Base-by-base conservation (phyloP, 1,140 invertebrate species). In the Anadara kagoshimensis region DNA sequence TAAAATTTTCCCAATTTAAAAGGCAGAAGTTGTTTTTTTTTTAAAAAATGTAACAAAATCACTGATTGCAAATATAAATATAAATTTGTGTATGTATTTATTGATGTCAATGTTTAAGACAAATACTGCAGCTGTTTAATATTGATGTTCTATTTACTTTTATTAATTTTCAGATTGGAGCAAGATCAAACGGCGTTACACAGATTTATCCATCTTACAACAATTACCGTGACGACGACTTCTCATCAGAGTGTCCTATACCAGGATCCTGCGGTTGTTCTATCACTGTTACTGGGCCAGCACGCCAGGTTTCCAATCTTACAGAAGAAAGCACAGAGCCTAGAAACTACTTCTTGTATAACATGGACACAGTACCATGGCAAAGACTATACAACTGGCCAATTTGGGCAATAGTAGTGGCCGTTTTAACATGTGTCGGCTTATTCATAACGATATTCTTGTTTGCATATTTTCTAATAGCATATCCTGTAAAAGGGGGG, bases 401-500 rank as follows among this genome's bases (percentile, higher is more conserved):
- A 47, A 70, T 87, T 11, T 87, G 85, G 85, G 84, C 85, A 1
- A 86, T 90, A 36, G 83, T 85, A 1, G 71, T 89, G 20, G 87
- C 87, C 5, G 78, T 90, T 10, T 76, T 89, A 0, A 87, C 87
- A 0, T 71, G 82, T 43, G 57, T 89, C 1, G 89, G 89, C 1
- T 80, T 89, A 3, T 51, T 89, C 0, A 63, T 89, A 7, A 83
- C 86, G 0, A 56, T 90, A 12, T 78, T 90, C 20, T 83, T 89
- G 24, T 88, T 89, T 56, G 67, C 89, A 24, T 91, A 90, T 74
- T 90, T 92, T 73, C 65, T 91, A 53, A 80, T 88, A 67, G 82
- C 82, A 29, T 90, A 90, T 76, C 89, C 89, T 0, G 81, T 86
- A 5, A 80, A 84, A 57, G 86, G 87, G 18, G 90, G 90, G 18